Evolutionary conservation across 92 coral and sea anemone genomes (phyloP), one percentile per base, ranked within the genome.

Genomic region (Parazoanthus swiftii): DNA sequence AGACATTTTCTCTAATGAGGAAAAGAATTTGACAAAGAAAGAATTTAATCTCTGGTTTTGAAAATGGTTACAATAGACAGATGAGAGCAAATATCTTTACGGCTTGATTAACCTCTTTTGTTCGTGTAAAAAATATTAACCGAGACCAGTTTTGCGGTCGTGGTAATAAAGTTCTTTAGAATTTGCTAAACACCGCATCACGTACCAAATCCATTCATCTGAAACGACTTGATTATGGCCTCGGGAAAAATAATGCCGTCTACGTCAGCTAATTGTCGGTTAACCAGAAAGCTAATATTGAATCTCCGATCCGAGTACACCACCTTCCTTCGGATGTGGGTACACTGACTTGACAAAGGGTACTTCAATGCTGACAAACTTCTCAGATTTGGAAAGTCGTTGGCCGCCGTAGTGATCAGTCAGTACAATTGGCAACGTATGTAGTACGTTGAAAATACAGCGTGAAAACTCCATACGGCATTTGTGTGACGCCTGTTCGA

Each of bases 151-250:
- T 79, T 51, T 79, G 83, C 50, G 70, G 83, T 79, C 33, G 83
- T 54, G 42, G 67, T 50, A 50, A 79, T 50, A 36, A 79, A 50
- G 68, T 66, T 51, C 70, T 50, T 51, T 79, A 43, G 56, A 38
- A 42, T 43, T 77, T 25, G 42, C 8, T 21, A 15, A 51, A 79
- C 59, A 50, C 33, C 33, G 29, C 83, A 79, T 79, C 83, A 79
- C 83, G 83, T 79, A 79, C 68, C 8, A 66, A 79, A 33, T 26
- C 59, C 83, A 66, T 54, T 79, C 83, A 79, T 16, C 83, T 79
- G 83, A 79, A 79, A 79, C 83, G 68, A 58, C n/a, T 48, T 78
- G 51, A 78, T 78, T 48, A 78, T 15, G 29, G 26, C 13, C 11
- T 51, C 29, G n/a, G 21, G 18, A 79, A 78, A 50, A 79, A 18